phyloP scores from a whole-genome alignment of 2,888 invertebrate species.

The Oeneis ivallda region DNA sequence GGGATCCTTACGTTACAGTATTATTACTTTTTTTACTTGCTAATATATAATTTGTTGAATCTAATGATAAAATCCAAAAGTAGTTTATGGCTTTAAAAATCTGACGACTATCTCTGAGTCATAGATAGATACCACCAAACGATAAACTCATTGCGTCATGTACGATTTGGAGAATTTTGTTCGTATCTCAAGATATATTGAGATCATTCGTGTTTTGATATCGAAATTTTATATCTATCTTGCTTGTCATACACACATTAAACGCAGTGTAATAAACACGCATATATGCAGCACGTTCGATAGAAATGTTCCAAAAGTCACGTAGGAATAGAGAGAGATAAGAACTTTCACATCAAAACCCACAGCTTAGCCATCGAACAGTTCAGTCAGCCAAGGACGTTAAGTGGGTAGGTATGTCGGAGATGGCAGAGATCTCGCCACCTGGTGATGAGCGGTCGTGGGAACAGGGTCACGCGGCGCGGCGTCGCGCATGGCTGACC shows the following conservation, averaged over 20 bases:
- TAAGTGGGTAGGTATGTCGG: constrained; percentile 43
- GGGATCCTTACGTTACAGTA: no score
- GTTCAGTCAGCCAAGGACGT: constrained; percentile 12
- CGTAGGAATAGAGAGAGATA: constrained; percentile 16
- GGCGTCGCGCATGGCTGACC: constrained; percentile 66
- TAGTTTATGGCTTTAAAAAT: background rate
- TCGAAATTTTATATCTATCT: background rate
- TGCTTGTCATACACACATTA: background rate
- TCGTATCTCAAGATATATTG: background rate
- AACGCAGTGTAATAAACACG: background rate
- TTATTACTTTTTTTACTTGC: no score
- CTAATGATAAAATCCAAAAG: no score
- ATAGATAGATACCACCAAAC: background rate
- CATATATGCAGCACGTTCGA: background rate
- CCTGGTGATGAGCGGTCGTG: constrained; percentile 55
- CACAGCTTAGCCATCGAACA: constrained; percentile 14
- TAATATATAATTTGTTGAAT: no score
- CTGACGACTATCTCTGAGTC: background rate
- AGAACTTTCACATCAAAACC: constrained; percentile 24
- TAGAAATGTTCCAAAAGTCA: constrained; percentile 1
- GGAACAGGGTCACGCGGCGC: constrained; percentile 76
- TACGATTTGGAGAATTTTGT: background rate
- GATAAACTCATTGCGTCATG: background rate
- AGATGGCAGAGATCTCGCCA: constrained; percentile 50
- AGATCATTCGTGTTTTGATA: background rate